phyloP scores from a whole-genome alignment of 1,140 invertebrate genomes.

The Episyrphus balteatus region DNA sequence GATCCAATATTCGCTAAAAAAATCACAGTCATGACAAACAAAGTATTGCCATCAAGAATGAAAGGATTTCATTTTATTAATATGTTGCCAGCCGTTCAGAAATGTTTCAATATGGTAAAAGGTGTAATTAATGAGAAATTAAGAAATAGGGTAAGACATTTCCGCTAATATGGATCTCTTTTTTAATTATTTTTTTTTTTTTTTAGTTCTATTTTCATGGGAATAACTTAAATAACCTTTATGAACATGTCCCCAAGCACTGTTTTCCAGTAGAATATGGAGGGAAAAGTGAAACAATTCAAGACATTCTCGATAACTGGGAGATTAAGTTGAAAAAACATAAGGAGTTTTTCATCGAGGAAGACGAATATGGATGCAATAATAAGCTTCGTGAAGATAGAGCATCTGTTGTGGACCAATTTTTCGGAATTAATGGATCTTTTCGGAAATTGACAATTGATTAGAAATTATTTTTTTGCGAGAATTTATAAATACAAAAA shows the following conservation, averaged over 20 bases:
- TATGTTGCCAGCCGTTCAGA: constrained; percentile 31
- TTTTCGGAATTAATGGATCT: constrained; percentile 42
- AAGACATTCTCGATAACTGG: constrained; percentile 38
- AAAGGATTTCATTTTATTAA: constrained; percentile 40
- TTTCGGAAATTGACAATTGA: constrained; percentile 26
- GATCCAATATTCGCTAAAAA: constrained; percentile 36
- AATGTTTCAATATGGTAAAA: constrained; percentile 34
- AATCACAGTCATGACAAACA: constrained; percentile 26
- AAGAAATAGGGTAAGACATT: constrained; percentile 30
- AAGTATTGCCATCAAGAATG: constrained; percentile 37
- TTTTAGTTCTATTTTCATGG: constrained; percentile 38
- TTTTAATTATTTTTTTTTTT: background rate
- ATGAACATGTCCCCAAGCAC: constrained; percentile 33
- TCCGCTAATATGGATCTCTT: background rate
- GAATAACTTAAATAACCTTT: constrained; percentile 23
- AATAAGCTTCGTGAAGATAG: constrained; percentile 38
- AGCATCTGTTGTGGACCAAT: constrained; percentile 36
- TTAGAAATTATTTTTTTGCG: background rate
- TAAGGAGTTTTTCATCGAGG: constrained; percentile 36
- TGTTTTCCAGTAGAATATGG: constrained; percentile 43
- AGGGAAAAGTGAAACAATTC: constrained; percentile 32
- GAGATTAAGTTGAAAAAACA: constrained; percentile 36
- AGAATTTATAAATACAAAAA: too few relatives aligned
- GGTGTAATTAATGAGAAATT: constrained; percentile 38
- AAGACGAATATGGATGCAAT: constrained; percentile 38